Percentiles rank a stretch among this genome's conserved stretches.
Evolutionary conservation across 1,140 invertebrate genomes (phyloP).

Genomic region (Sipha flava): DNA sequence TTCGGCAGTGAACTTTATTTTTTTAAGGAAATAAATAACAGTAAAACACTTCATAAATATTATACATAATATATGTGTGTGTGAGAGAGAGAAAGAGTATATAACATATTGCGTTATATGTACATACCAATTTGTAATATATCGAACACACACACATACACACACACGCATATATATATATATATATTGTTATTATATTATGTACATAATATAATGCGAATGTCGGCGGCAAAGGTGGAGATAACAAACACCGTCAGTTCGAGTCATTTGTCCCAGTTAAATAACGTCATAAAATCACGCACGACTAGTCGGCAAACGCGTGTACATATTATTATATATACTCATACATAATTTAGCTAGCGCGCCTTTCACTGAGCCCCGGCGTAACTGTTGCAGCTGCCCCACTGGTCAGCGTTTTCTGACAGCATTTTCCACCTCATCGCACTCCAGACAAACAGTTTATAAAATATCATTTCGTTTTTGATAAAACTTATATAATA

Average conservation of each 20-base stretch:
- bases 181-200: too few species aligned
- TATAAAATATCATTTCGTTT: constrained; percentile 29
- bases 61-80: too few species aligned
- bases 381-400: neutral
- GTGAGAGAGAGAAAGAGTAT: neutral
- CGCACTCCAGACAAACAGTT: constrained; percentile 23
- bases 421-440: constrained; percentile 22
- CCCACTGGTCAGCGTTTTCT: neutral
- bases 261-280: constrained; percentile 16
- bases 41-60: too few species aligned
- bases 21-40: too few species aligned
- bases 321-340: neutral
- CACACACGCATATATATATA: too few species aligned
- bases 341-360: too few species aligned
- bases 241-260: constrained; percentile 10
- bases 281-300: constrained; percentile 10
- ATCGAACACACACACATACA: too few species aligned
- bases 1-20: too few species aligned
- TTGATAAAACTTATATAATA: constrained; percentile 16
- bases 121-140: too few species aligned
- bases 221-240: neutral
- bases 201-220: too few species aligned
- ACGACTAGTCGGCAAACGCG: neutral
- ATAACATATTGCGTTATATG: too few species aligned
- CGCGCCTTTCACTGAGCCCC: neutral